phyloP scores from a whole-genome alignment of 64 coral and sea anemone genomes.

The Stylophora pistillata region DNA sequence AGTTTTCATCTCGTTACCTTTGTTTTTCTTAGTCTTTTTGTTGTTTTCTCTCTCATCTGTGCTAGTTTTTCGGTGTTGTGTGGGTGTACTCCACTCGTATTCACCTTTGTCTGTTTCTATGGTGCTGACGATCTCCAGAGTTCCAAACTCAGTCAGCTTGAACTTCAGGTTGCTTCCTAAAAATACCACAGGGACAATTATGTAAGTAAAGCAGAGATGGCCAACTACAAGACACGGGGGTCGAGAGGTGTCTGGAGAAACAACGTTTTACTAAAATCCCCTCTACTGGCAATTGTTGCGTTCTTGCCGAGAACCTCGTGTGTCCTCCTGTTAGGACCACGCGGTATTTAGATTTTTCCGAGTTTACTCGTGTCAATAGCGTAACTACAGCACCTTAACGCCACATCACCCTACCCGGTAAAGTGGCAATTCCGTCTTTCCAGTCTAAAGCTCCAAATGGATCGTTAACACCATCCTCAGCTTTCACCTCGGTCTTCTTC shows the following conservation, averaged over 20 bases:
- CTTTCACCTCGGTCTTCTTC: constrained; percentile 11
- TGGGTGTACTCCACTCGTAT: constrained; percentile 78
- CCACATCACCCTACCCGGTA: constrained; percentile 55
- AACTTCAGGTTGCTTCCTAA: constrained; percentile 98
- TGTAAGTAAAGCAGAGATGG: too few relatives aligned
- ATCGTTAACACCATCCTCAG: constrained; percentile 37
- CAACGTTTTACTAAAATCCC: too few relatives aligned
- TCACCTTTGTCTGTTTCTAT: constrained; percentile 96
- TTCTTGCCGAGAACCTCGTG: too few relatives aligned
- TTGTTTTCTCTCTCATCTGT: constrained; percentile 22
- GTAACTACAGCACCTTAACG: too few relatives aligned
- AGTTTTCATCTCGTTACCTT: background rate
- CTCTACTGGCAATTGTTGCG: too few relatives aligned
- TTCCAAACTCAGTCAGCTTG: constrained; percentile 95
- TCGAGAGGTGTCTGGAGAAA: too few relatives aligned
- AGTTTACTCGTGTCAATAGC: too few relatives aligned
- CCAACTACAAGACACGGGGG: too few relatives aligned
- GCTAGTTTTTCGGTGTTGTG: constrained; percentile 36
- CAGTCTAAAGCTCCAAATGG: constrained; percentile 74
- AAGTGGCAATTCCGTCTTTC: constrained; percentile 90
- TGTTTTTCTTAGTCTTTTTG: constrained; percentile 25
- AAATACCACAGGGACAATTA: background rate
- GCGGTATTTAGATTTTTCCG: too few relatives aligned
- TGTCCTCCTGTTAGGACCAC: too few relatives aligned
- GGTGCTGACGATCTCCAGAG: constrained; percentile 96